A percentile compares a stretch with the other conserved stretches of the same genome.
phyloP scores from a whole-genome alignment of 2,797 vertebrate genomes.

The Protonibea diacanthus region DNA sequence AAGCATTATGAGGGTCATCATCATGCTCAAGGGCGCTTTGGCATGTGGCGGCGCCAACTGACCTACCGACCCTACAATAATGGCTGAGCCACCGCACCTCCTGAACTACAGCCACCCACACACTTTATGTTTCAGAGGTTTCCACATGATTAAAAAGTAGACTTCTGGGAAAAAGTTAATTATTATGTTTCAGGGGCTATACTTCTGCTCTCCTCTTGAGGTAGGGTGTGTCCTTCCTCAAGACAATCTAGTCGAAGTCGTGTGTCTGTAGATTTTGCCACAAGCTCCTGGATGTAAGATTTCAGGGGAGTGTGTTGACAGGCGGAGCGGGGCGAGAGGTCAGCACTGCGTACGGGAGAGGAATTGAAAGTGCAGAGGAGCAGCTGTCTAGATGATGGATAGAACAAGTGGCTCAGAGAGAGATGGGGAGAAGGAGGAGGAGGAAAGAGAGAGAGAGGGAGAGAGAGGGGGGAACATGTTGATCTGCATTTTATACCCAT shows the following conservation, averaged over 20 bases:
- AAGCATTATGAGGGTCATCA: not conserved
- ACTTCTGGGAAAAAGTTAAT: constrained; percentile 9
- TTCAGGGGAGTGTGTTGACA: constrained; percentile 40
- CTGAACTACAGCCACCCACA: not conserved
- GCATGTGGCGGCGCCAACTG: not conserved
- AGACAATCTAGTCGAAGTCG: constrained; percentile 48
- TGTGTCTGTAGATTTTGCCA: constrained; percentile 53
- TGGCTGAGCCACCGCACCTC: not conserved
- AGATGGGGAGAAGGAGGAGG: constrained; percentile 35
- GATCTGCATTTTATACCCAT: constrained; percentile 77
- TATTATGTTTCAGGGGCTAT: not conserved
- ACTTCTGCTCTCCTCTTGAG: too few species aligned
- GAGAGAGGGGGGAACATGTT: constrained; percentile 43
- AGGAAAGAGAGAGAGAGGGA: not conserved
- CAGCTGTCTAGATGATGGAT: constrained; percentile 79
- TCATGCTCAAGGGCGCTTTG: not conserved
- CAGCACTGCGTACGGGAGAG: constrained; percentile 24
- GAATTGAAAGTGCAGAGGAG: constrained; percentile 60
- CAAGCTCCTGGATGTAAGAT: constrained; percentile 38
- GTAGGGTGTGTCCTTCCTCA: not conserved
- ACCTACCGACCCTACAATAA: constrained; percentile 1
- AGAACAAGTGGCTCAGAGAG: constrained; percentile 60
- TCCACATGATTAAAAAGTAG: not conserved
- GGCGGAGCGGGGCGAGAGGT: constrained; percentile 50
- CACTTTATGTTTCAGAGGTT: not conserved